Evolutionary conservation across 2,113 vertebrate species (phyloP).

Genomic region (Chamaetylas fuelleborni): DNA sequence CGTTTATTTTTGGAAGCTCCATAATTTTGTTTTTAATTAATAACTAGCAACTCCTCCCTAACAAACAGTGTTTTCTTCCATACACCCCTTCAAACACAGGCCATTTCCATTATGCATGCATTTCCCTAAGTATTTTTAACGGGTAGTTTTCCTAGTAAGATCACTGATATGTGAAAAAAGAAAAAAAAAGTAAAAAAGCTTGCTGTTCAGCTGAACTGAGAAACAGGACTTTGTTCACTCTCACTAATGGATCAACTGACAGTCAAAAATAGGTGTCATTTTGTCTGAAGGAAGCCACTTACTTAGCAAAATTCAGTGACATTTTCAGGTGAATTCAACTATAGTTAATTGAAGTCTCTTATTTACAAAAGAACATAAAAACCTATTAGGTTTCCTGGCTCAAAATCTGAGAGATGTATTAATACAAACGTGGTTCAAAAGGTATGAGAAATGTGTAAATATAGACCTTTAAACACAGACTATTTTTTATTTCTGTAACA

Average conservation of each 20-base stretch:
- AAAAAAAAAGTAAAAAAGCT: background rate
- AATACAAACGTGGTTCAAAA: background rate
- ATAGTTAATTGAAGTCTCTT: background rate
- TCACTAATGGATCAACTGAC: background rate
- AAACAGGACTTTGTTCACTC: background rate
- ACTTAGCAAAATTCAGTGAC: background rate
- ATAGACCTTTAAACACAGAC: background rate
- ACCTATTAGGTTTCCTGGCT: background rate
- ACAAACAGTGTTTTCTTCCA: background rate
- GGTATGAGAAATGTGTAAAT: background rate
- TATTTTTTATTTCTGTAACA: background rate
- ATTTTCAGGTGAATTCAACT: background rate
- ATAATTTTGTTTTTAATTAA: background rate
- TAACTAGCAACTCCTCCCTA: background rate
- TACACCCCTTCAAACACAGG: background rate
- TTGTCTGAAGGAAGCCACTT: background rate
- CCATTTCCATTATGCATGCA: background rate
- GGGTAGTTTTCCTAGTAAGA: background rate
- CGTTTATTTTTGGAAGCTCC: background rate
- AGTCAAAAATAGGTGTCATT: background rate
- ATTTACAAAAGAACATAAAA: background rate
- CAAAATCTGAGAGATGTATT: background rate
- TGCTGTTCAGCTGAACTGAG: background rate
- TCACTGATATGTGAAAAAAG: background rate
- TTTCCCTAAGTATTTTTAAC: conserved; percentile 2